These are phyloP conservation scores for Orchesella cincta DNA, from an alignment of 1,140 invertebrate species.

Conservation along the genomic window DNA sequence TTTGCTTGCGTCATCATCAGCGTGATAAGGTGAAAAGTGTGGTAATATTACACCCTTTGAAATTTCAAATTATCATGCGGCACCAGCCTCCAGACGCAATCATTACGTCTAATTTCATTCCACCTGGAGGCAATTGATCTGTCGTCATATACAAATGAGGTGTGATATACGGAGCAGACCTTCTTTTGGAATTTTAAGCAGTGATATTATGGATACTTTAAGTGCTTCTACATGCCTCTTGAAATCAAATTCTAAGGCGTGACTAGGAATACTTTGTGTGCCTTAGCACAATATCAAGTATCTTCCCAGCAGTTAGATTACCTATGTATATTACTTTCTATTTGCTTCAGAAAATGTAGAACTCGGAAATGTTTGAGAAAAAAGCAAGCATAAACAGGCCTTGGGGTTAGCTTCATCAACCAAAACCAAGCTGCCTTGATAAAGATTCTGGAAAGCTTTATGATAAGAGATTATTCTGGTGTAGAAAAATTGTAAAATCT, in stretches of 20 bases:
- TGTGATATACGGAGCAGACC: conserved; percentile 21
- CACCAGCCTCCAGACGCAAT: conserved; percentile 31
- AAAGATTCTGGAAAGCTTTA: too few relatives aligned
- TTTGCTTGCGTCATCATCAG: background rate
- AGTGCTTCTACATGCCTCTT: background rate
- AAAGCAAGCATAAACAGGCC: too few relatives aligned
- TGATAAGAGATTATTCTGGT: too few relatives aligned
- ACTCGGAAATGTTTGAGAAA: too few relatives aligned
- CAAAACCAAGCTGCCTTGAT: too few relatives aligned
- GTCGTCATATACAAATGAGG: conserved; percentile 23
- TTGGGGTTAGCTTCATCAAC: too few relatives aligned
- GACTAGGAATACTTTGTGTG: conserved; percentile 14
- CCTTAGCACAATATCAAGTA: too few relatives aligned
- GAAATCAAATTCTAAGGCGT: background rate
- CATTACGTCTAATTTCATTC: conserved; percentile 35
- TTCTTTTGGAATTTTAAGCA: conserved; percentile 1
- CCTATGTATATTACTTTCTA: too few relatives aligned
- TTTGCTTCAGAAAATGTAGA: too few relatives aligned
- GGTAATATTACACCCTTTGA: conserved; percentile 19
- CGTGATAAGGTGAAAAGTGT: conserved; percentile 29
- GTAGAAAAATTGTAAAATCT: too few relatives aligned
- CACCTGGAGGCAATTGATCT: conserved; percentile 4
- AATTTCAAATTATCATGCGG: conserved; percentile 38
- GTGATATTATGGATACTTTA: conserved; percentile 8
- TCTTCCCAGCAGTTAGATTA: too few relatives aligned